These are phyloP conservation scores for Hyperopisus bebe DNA, from an alignment of 2,113 vertebrate species.

Conservation along the genomic window DNA sequence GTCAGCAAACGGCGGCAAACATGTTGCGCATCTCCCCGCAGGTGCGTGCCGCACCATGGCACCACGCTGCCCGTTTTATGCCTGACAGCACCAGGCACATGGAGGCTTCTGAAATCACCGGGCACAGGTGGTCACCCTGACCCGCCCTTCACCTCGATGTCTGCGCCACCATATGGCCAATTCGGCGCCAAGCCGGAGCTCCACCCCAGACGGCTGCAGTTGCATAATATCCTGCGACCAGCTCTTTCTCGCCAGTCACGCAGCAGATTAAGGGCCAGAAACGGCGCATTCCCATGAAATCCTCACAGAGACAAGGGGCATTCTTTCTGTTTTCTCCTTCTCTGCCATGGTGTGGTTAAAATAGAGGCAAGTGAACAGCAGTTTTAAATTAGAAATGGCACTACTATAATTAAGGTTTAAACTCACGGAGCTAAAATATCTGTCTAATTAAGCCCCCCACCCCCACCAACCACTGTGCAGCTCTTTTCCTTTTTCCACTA, in stretches of 20 bases:
- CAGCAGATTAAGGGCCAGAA: background rate
- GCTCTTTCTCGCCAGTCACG: background rate
- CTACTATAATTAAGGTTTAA: conserved; percentile 41
- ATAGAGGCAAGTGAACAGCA: conserved; percentile 26
- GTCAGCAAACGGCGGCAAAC: background rate
- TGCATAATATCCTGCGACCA: background rate
- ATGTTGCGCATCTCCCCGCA: background rate
- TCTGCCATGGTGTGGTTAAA: conserved; percentile 39
- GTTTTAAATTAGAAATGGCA: conserved; percentile 36
- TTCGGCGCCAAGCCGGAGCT: background rate
- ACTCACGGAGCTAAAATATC: conserved; percentile 38
- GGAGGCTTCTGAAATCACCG: background rate
- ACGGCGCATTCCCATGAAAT: background rate
- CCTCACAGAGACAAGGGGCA: background rate
- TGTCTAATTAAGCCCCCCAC: conserved; percentile 33
- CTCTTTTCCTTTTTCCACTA: conserved; percentile 21
- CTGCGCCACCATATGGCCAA: background rate
- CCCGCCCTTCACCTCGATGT: background rate
- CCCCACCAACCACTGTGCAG: background rate
- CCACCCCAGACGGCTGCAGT: background rate
- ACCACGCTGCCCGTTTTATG: background rate
- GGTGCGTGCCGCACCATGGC: background rate
- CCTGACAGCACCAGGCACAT: background rate
- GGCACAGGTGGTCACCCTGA: background rate
- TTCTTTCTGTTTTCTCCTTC: background rate